Percentiles rank a stretch among this genome's conserved stretches.
Conservation (phyloP, 2,797 vertebrate species). For the Hipposideros larvatus region DNA sequence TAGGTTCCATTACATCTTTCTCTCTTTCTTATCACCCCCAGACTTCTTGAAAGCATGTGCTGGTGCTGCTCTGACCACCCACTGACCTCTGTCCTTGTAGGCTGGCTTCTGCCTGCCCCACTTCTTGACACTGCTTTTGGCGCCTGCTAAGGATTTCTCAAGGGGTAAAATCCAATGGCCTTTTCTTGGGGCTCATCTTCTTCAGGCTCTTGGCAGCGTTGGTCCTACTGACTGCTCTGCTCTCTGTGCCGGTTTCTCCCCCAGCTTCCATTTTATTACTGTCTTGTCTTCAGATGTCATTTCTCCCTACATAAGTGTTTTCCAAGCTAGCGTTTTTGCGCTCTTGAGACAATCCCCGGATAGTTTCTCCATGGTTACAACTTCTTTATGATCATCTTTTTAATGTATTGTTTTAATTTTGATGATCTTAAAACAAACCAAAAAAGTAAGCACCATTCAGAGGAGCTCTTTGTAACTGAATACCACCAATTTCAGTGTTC, state of each 20-base stretch:
- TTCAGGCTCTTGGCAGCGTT: not conserved
- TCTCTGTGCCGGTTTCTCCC: not conserved
- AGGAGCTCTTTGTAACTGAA: not conserved
- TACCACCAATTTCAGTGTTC: not conserved
- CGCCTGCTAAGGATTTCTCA: not conserved
- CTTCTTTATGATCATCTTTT: not conserved
- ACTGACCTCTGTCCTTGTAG: not conserved
- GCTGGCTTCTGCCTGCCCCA: not conserved
- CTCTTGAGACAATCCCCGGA: not conserved
- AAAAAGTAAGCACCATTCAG: not conserved
- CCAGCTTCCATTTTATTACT: too few relatives aligned
- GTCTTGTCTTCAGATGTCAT: not conserved
- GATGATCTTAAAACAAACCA: not conserved
- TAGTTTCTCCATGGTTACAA: not conserved
- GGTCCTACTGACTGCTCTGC: too few relatives aligned
- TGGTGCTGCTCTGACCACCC: not conserved
- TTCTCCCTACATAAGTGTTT: not conserved
- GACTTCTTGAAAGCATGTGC: not conserved
- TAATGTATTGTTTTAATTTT: not conserved
- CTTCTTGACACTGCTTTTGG: not conserved
- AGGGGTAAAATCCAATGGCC: not conserved
- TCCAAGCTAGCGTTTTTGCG: not conserved
- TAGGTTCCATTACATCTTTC: not conserved
- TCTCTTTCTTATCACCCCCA: not conserved
- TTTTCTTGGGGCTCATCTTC: not conserved